Base-by-base conservation (phyloP, 92 coral and sea anemone genomes). In the Parazoanthus atlanticus region DNA sequence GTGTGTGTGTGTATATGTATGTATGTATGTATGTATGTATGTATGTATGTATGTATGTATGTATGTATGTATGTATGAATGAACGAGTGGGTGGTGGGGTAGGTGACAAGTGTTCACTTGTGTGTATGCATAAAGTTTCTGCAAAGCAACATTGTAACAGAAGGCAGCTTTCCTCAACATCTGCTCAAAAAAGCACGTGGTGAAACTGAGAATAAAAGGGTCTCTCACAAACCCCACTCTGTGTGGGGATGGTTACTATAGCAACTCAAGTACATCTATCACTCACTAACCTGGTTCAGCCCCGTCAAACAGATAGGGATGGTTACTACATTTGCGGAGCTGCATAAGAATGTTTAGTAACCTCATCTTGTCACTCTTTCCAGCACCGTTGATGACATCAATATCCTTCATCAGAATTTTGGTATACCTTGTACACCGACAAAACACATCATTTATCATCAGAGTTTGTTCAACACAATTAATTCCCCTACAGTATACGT, bases 361-460 rank as follows among this genome's bases (percentile, higher is more conserved):
- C 74, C 99, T 91, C 99, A 97, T 97, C 92, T 97, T 97, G 90
- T 97, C 99, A 74, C 94, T 92, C 93, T 97, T 97, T 74, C 99
- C 99, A 29, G 99, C 99, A 13, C 99, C 99, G 81, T 97, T 97
- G 80, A 97, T 98, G 52, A 97, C 91, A 86, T 97, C 99, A 91
- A 97, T 97, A 86, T 97, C 99, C 78, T 97, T 97, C 99, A 97
- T 97, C 25, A 97, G 88, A 86, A 97, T 97, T 72, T 95, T 97
- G 58, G 99, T 97, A 84, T 97, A 97, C 99, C 99, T 97, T 66
- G 7, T 28, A 78, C 7, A 76, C 52, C 75, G 86, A 47, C 46
- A 28, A 76, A 58, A 69, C 40, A 52, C 80, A 13, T 12, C 34
- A 89, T 52, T 16, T 26, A 54, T 52, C 58, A 52, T 16, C 58